Conservation (phyloP, 2,113 vertebrate genomes). For the Micromys minutus region DNA sequence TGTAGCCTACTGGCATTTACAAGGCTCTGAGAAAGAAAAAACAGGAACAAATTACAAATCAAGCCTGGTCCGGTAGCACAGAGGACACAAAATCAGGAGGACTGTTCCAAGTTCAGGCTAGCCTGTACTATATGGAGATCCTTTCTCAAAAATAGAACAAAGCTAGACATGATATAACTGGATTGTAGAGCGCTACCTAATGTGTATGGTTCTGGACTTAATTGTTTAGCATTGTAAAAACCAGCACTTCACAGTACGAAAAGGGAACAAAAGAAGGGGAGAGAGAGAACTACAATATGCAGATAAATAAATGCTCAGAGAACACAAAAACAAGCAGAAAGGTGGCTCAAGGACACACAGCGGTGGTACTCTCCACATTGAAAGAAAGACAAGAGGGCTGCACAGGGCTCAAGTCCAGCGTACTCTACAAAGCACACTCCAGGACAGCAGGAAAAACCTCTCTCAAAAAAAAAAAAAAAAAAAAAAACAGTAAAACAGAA, state of each 20-base stretch:
- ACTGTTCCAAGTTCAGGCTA: neutral
- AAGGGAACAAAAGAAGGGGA: no score
- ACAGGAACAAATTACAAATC: neutral
- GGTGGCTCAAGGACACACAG: neutral
- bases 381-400: neutral
- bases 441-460: neutral
- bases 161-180: neutral
- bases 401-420: neutral
- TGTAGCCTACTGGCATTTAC: neutral
- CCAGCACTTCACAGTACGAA: neutral
- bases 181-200: neutral
- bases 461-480: no score
- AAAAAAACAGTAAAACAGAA: neutral
- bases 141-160: neutral
- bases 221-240: neutral
- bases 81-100: neutral
- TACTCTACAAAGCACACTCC: neutral
- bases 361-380: no score
- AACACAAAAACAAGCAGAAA: neutral
- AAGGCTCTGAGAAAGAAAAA: neutral
- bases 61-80: neutral
- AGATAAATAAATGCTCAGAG: neutral
- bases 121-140: neutral
- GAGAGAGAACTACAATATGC: neutral
- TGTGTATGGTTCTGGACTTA: neutral